Evolutionary conservation across 2,113 vertebrate genomes (phyloP).

Genomic region (Stigmatopora argus): DNA sequence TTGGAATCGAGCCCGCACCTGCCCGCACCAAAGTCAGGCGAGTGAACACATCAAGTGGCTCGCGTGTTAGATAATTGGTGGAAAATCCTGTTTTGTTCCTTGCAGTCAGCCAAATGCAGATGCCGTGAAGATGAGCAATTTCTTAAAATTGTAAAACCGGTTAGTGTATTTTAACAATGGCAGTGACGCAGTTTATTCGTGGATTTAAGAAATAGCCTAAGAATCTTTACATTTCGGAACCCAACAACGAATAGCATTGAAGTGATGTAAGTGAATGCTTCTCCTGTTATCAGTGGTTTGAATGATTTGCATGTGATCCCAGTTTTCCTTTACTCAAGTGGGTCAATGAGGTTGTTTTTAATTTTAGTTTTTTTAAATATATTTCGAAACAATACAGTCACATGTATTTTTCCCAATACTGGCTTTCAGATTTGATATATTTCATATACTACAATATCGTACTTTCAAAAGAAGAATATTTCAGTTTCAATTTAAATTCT

Average conservation of each 20-base stretch:
- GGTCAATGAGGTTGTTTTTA: conserved; percentile 3
- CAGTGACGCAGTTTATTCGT: too few species aligned
- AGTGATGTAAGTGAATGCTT: not conserved
- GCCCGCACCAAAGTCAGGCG: too few species aligned
- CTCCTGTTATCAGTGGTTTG: conserved; percentile 20
- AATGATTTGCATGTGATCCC: conserved; percentile 39
- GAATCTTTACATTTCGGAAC: not conserved
- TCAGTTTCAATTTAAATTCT: not conserved
- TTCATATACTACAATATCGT: not conserved
- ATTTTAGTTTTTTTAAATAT: conserved; percentile 7
- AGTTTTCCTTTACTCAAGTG: conserved; percentile 10
- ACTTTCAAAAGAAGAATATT: not conserved
- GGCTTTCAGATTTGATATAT: too few species aligned
- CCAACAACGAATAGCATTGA: not conserved
- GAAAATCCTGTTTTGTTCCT: not conserved
- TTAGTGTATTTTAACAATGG: too few species aligned
- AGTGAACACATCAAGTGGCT: too few species aligned
- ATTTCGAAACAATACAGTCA: too few species aligned
- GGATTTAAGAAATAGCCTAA: too few species aligned
- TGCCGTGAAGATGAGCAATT: not conserved
- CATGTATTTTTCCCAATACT: too few species aligned
- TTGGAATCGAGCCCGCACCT: too few species aligned
- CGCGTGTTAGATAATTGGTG: not conserved
- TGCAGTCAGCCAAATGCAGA: not conserved
- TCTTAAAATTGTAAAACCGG: too few species aligned